phyloP scores from a whole-genome alignment of 2,797 vertebrate species.

The Rhabdophis nuchalis region DNA sequence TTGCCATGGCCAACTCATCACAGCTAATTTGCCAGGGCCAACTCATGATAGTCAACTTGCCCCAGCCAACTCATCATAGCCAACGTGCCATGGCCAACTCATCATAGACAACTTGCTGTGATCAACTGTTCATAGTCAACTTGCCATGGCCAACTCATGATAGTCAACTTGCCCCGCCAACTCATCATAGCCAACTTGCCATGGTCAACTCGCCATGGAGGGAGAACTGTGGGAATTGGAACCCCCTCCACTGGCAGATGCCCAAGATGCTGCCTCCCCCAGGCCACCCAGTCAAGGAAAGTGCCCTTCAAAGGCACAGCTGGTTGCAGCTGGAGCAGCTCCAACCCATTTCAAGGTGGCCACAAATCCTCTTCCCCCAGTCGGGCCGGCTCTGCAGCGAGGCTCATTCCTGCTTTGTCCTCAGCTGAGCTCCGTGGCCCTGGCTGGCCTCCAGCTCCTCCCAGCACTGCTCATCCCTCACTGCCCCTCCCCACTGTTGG shows the following conservation, averaged over 20 bases:
- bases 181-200: no score
- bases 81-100: no score
- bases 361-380: not conserved
- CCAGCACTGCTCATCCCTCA: not conserved
- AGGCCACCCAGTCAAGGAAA: not conserved
- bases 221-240: not conserved
- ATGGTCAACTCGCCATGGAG: no score
- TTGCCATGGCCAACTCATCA: no score
- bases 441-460: not conserved
- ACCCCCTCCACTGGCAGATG: not conserved
- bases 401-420: not conserved
- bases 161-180: no score
- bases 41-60: no score
- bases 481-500: fast-evolving
- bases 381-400: not conserved
- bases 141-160: no score
- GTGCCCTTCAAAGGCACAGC: not conserved
- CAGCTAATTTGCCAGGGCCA: no score
- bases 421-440: not conserved
- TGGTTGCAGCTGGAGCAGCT: not conserved
- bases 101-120: no score
- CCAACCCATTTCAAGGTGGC: not conserved
- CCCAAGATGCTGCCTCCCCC: not conserved
- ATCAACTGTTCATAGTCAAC: no score
- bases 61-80: no score